These are phyloP conservation scores for Nomada ruficornis DNA, from an alignment of 2,888 invertebrate species.

Conservation along the genomic window DNA sequence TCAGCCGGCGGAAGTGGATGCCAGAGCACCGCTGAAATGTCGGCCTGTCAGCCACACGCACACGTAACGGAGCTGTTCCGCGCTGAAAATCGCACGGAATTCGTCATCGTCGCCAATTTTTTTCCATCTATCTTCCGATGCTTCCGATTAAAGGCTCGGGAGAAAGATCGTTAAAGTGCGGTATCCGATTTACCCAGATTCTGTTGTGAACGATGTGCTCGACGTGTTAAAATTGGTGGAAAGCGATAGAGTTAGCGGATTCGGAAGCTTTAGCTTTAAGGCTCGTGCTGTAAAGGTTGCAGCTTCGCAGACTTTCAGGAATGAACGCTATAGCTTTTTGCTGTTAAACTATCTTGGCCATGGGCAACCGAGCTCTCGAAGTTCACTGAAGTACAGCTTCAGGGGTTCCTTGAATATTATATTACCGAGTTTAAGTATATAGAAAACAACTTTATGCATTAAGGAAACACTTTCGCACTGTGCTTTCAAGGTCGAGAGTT, in stretches of 20 bases:
- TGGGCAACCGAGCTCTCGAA: no score
- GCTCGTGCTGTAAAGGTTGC: background rate
- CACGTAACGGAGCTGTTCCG: slow-evolving; percentile 42
- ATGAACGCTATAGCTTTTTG: background rate
- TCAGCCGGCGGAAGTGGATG: slow-evolving; percentile 68
- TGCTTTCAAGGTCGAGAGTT: no score
- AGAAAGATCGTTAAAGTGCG: background rate
- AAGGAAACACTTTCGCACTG: no score
- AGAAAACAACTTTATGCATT: no score
- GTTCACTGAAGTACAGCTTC: no score
- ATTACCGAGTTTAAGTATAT: no score
- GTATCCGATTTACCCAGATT: no score
- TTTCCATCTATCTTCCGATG: background rate
- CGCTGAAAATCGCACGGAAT: slow-evolving; percentile 12
- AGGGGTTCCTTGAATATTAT: no score
- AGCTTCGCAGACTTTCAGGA: background rate
- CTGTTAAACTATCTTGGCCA: background rate
- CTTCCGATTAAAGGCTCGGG: background rate
- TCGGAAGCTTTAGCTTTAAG: background rate
- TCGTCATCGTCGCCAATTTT: slow-evolving; percentile 10
- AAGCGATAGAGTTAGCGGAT: background rate
- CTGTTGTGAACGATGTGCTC: background rate
- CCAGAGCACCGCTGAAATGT: slow-evolving; percentile 62
- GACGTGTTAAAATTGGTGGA: background rate
- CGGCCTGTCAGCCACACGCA: slow-evolving; percentile 66